Conservation (phyloP, 2,888 invertebrate genomes). For the Andrena camellia region DNA sequence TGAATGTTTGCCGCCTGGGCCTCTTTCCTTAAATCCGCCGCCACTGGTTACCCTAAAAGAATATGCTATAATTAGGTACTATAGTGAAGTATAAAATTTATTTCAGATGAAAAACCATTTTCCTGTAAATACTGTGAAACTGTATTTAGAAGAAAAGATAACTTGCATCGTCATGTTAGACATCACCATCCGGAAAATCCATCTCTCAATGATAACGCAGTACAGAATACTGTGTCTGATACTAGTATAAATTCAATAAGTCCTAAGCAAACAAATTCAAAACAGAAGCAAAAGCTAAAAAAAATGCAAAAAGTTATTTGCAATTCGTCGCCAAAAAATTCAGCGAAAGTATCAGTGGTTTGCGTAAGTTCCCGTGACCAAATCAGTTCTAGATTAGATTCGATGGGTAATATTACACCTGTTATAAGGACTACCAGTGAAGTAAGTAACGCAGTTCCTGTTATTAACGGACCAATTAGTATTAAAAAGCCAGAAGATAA, state of each 20-base stretch:
- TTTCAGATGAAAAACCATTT: conserved; percentile 89
- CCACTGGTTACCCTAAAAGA: background rate
- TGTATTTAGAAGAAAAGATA: conserved; percentile 91
- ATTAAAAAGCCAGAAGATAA: conserved; percentile 69
- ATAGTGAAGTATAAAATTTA: conserved; percentile 40
- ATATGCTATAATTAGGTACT: conserved; percentile 15
- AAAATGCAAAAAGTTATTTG: conserved; percentile 47
- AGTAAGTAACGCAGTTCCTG: conserved; percentile 83
- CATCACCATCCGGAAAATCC: conserved; percentile 89
- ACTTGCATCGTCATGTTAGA: conserved; percentile 91
- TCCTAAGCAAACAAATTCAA: conserved; percentile 51
- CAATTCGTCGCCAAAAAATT: conserved; percentile 54
- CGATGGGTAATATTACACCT: conserved; percentile 79
- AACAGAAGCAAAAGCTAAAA: conserved; percentile 67
- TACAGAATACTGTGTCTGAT: conserved; percentile 23
- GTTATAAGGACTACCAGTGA: conserved; percentile 80
- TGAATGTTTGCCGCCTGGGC: too few species aligned
- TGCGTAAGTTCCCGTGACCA: conserved; percentile 74
- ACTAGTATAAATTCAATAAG: conserved; percentile 42
- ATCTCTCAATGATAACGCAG: conserved; percentile 43
- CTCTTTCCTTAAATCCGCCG: too few species aligned
- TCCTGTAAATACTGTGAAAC: conserved; percentile 90
- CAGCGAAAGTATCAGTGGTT: conserved; percentile 60
- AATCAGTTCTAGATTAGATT: conserved; percentile 78
- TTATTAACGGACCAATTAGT: conserved; percentile 86